Base-by-base conservation (phyloP, 1,140 invertebrate genomes). In the Bathynomus jamesi region DNA sequence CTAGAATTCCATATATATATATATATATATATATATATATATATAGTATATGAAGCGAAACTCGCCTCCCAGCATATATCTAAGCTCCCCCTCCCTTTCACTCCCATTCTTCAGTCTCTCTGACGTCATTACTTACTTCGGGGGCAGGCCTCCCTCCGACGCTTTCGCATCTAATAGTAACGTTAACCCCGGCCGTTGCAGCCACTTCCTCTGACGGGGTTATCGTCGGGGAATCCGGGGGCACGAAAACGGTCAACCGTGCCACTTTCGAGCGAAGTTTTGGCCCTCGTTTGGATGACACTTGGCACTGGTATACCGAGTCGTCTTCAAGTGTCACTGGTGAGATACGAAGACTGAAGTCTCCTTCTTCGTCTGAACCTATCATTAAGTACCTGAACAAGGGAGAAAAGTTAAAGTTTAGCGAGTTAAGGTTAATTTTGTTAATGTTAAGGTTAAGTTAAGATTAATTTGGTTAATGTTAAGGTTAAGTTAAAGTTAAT, bases 311-410 rank as follows among this genome's bases (percentile, higher is more conserved):
- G 81, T 94, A 96, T 78, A 87, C 86, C 13, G 91, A 93, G 78
- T 96, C 93, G 81, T 96, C 94, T 78, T 95, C 92, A 75, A 96
- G 83, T 79, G 90, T 89, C 27, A 95, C 90, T 0, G 93, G 91
- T 79, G 88, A 87, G 75, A 96, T 94, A 80, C 93, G 90, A 80
- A 94, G 81, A 2, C 90, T 91, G 82, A 89, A 94, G 82, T 94
- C 92, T 78, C 91, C 91, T 89, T 94, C 92, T 83, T 95, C 92
- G 81, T 93, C 94, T 78, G 89, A 95, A 61, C 92, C 95, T 73
- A 94, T 90, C 95, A 95, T 97, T 67, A 88, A 87, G 83, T 96
- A 98, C 75, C 94, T 76, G 32, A 27, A 4, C n/a, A n/a, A n/a
- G n/a, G n/a, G n/a, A n/a, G n/a, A n/a, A n/a, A n/a, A n/a, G n/a